Evolutionary conservation across 2,113 vertebrate genomes (phyloP).

Genomic region (Epinephelus fuscoguttatus): DNA sequence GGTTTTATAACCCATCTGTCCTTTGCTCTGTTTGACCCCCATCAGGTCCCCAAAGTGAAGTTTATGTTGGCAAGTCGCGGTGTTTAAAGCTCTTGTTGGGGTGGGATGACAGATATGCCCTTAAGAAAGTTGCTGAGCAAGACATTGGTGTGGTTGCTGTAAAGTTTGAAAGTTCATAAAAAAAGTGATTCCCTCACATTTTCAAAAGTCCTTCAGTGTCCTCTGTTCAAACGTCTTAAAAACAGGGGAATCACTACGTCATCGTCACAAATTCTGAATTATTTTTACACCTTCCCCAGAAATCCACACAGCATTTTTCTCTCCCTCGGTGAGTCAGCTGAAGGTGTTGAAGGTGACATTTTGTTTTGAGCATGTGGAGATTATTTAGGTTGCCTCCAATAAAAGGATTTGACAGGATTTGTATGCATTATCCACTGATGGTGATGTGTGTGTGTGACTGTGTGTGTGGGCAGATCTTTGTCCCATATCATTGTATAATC

Average conservation of each 20-base stretch:
- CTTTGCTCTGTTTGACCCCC: conserved; percentile 31
- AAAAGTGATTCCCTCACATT: conserved; percentile 19
- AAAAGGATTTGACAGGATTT: conserved; percentile 2
- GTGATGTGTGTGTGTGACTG: background rate
- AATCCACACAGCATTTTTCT: background rate
- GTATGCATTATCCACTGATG: background rate
- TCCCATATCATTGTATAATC: background rate
- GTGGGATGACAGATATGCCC: conserved; percentile 38
- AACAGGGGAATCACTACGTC: background rate
- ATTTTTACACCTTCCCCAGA: background rate
- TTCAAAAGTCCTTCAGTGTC: conserved; percentile 35
- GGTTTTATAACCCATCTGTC: conserved; percentile 22
- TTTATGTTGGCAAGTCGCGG: conserved; percentile 33
- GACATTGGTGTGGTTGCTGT: conserved; percentile 25
- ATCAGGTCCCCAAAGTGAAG: conserved; percentile 27
- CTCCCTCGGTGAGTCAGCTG: background rate
- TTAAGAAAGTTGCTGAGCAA: conserved; percentile 63
- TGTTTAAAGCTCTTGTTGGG: conserved; percentile 35
- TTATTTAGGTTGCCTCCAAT: conserved; percentile 12
- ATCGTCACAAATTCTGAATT: conserved; percentile 26
- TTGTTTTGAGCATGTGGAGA: conserved; percentile 12
- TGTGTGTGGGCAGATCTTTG: background rate
- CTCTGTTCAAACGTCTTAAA: conserved; percentile 3
- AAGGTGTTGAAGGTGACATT: conserved; percentile 26
- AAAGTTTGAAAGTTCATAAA: conserved; percentile 58